A percentile compares a stretch with the other conserved stretches of the same genome.
These are phyloP conservation scores for Falco novaeseelandiae DNA, from an alignment of 2,797 vertebrate genomes.

Conservation along the genomic window DNA sequence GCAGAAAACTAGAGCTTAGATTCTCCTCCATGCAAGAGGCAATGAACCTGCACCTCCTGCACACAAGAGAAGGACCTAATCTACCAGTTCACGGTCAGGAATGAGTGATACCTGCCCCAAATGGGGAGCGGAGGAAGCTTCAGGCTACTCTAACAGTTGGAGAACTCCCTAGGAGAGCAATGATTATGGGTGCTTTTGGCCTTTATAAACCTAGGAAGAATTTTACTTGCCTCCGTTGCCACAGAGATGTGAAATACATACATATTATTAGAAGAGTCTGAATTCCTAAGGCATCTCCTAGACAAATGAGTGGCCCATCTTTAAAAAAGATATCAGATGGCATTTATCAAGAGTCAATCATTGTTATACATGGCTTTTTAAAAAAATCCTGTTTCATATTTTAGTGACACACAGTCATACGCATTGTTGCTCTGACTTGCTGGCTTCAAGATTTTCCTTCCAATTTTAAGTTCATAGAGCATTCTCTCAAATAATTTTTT, in stretches of 20 bases:
- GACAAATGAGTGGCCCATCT: neutral
- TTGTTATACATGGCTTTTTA: neutral
- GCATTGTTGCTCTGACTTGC: neutral
- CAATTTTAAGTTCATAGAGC: neutral
- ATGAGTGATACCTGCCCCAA: neutral
- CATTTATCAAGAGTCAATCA: neutral
- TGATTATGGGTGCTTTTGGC: neutral
- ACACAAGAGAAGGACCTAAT: neutral
- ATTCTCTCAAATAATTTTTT: neutral
- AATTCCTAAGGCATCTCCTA: neutral
- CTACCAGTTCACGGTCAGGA: neutral
- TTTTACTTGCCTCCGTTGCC: neutral
- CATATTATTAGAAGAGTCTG: neutral
- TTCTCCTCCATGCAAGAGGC: neutral
- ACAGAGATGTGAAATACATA: neutral
- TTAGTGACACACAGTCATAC: neutral
- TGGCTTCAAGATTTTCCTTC: neutral
- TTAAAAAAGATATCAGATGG: neutral
- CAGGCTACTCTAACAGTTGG: neutral
- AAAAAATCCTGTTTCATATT: neutral
- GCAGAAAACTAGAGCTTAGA: neutral
- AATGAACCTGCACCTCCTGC: neutral
- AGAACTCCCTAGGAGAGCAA: neutral
- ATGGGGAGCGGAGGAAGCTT: neutral
- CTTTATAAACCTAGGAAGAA: neutral